Evolutionary conservation across 1,140 invertebrate species (phyloP).

Genomic region (Drosophila nikananu): DNA sequence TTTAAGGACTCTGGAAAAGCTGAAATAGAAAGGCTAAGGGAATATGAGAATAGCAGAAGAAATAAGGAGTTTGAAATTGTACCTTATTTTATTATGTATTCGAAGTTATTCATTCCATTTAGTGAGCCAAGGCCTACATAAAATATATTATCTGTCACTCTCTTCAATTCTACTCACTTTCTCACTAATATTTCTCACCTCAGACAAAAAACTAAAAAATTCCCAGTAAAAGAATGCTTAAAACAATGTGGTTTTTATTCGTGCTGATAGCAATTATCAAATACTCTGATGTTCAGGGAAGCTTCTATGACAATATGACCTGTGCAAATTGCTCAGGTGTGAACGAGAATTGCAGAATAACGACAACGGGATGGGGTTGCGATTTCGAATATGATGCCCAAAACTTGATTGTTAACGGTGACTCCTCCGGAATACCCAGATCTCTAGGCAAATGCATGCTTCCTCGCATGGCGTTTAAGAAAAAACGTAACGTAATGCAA

Average conservation of each 20-base stretch:
- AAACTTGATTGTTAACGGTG: background rate
- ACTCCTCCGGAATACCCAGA: background rate
- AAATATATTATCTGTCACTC: background rate
- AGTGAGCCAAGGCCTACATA: background rate
- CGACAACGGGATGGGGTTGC: conserved; percentile 7
- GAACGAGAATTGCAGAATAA: background rate
- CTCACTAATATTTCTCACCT: background rate
- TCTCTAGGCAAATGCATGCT: conserved; percentile 4
- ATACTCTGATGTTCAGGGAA: background rate
- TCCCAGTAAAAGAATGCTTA: background rate
- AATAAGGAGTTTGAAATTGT: too few species aligned
- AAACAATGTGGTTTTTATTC: background rate
- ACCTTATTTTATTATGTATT: too few species aligned
- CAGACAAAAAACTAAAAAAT: background rate
- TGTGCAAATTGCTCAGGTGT: conserved; percentile 11
- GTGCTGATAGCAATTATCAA: background rate
- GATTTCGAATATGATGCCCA: background rate
- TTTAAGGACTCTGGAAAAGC: background rate
- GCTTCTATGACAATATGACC: conserved; percentile 7
- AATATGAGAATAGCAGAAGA: too few species aligned
- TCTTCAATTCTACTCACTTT: background rate
- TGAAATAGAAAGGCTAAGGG: too few species aligned
- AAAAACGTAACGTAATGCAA: background rate
- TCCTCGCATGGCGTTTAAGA: background rate
- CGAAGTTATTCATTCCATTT: background rate